A percentile compares a stretch with the other conserved stretches of the same genome.
Evolutionary conservation across 2,888 invertebrate genomes (phyloP).

Genomic region (Lasioglossum marginatum): DNA sequence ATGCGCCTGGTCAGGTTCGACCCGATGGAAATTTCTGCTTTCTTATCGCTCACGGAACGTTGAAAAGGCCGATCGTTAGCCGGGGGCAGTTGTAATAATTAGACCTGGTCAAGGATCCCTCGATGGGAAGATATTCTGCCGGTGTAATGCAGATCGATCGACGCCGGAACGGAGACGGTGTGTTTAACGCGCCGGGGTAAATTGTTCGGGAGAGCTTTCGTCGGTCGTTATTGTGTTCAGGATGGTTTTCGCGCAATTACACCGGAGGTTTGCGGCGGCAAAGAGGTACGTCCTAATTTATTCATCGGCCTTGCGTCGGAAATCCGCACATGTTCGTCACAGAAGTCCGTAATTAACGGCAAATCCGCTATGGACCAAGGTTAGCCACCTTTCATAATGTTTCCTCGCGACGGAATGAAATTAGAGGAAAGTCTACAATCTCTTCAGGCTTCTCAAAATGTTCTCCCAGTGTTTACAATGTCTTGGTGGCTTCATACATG

Average conservation of each 20-base stretch:
- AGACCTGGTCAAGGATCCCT: conserved; percentile 49
- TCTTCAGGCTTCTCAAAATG: not conserved
- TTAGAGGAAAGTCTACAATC: not conserved
- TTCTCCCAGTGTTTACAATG: not conserved
- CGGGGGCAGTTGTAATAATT: conserved; percentile 37
- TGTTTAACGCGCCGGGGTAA: conserved; percentile 30
- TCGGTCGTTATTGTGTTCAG: conserved; percentile 27
- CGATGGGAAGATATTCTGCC: conserved; percentile 22
- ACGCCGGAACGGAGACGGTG: conserved; percentile 12
- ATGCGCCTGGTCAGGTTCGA: not conserved
- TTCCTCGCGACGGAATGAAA: not conserved
- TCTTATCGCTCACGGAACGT: conserved; percentile 6
- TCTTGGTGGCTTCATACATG: too few species aligned
- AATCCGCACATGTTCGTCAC: not conserved
- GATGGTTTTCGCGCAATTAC: conserved; percentile 42
- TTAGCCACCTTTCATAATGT: not conserved
- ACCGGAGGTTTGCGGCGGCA: not conserved
- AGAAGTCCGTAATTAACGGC: not conserved
- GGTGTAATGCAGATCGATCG: conserved; percentile 39
- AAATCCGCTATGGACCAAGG: not conserved
- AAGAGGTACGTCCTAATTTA: conserved; percentile 8
- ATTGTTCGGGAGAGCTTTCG: conserved; percentile 32
- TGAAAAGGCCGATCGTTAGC: conserved; percentile 29
- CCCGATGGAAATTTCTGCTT: conserved; percentile 9
- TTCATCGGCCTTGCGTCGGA: not conserved